Base-by-base conservation (phyloP, 2,113 vertebrate species). In the Colossoma macropomum region DNA sequence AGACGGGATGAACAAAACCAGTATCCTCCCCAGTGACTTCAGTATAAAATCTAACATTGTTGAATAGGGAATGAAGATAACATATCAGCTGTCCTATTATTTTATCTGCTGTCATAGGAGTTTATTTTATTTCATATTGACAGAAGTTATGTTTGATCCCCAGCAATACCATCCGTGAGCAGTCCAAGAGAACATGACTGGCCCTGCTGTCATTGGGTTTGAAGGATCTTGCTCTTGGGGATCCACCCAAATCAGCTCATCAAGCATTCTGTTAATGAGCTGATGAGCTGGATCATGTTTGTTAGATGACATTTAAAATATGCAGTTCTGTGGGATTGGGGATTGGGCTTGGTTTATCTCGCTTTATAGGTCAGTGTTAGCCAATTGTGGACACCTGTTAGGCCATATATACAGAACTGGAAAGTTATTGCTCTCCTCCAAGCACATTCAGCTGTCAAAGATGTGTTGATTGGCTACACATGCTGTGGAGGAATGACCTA, bases 21-120 rank as follows among this genome's bases (percentile, higher is more conserved):
- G 1, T 89, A 99, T 98, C 54, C 48, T 79, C 45, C 3, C 1
- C n/a, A 38, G 19, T 48, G 38, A 65, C 9, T 48, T 63, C 9
- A 45, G 1, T 23, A 56, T 19, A 21, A 23, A 17, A 15, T 19
- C 6, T 56, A 56, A 56, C 4, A 56, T 34, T 1, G 6, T 54
- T 17, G 15, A 68, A 2, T 34, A 15, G 30, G 16, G 5, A 19
- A 68, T 56, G 8, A 4, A 56, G 54, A 2, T 11, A 50, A 50
- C 52, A 54, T n/a, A 63, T 63, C 21, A 63, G 25, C n/a, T 13
- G 48, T 63, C 9, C 27, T 25, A 63, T 63, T 27, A 27, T 9
- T 11, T 27, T 28, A 27, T n/a, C 15, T 28, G 11, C 27, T 28
- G 25, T 27, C 62, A 63, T 28, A 27, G 27, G 25, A 27, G 62